Percentiles rank a stretch among this genome's conserved stretches.
These are phyloP conservation scores for Danio kyathit DNA, from an alignment of 2,797 vertebrate genomes.

Conservation along the genomic window DNA sequence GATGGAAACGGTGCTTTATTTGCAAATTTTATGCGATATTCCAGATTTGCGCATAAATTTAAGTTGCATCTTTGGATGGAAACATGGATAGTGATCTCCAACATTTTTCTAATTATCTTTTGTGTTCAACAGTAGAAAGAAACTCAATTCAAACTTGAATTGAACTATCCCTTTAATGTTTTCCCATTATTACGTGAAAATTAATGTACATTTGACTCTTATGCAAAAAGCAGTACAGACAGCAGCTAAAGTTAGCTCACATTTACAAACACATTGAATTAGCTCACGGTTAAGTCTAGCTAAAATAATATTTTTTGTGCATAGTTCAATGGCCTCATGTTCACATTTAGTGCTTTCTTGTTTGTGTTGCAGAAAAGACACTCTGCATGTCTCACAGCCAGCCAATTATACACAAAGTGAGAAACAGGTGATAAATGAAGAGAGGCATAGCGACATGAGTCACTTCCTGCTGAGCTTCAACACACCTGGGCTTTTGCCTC, in stretches of 20 bases:
- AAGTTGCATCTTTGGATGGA: too few species aligned
- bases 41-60: too few species aligned
- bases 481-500: constrained; percentile 28
- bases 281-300: neutral
- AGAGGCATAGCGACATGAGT: neutral
- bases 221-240: neutral
- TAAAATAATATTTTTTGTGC: neutral
- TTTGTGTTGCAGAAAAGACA: neutral
- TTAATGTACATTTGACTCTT: too few species aligned
- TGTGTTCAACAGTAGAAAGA: too few species aligned
- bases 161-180: too few species aligned
- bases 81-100: too few species aligned
- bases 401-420: neutral
- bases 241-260: neutral
- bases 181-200: too few species aligned
- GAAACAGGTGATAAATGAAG: constrained; percentile 11
- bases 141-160: too few species aligned
- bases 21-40: too few species aligned
- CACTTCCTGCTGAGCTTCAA: neutral
- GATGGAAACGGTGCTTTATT: too few species aligned
- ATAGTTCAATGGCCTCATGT: neutral
- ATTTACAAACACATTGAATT: neutral
- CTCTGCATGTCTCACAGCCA: neutral
- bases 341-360: neutral
- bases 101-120: too few species aligned